Evolutionary conservation across 53 echinoderm and acorn worm species (phyloP), one percentile per base, ranked within the genome.

Genomic region (Paracentrotus lividus): DNA sequence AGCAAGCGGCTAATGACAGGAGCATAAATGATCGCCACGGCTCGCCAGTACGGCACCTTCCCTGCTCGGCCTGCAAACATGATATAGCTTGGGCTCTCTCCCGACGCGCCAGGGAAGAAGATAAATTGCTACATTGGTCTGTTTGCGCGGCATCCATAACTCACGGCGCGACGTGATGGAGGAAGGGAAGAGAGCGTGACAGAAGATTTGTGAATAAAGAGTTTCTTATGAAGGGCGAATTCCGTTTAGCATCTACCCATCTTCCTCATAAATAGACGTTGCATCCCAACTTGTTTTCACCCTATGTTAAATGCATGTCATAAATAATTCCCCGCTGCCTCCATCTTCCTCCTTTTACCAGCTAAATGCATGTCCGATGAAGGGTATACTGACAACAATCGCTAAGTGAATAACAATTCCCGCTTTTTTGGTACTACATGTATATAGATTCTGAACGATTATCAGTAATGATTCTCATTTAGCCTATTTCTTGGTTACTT

Each of bases 11-110:
- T 92, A 92, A 92, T 92, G 92, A 92, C 78, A 78, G 81, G 34
- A 27, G 92, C 92, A 92, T 92, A 92, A 92, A 92, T 92, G 92
- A 92, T 92, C 81, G 92, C 92, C 45, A 92, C 92, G 92, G 81
- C 92, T 92, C 92, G 92, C 92, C 92, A 78, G 57, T 38, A 78
- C 92, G 92, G 92, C 92, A 92, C 92, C 92, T 92, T 57, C 55
- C 78, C n/a, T 42, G 42, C 92, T 77, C 81, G 40, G 34, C 21
- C 92, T 42, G 92, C 81, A 81, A 92, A 92, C 92, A 92, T 78
- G 92, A 92, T 92, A 49, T 78, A 77, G 78, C 92, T 78, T 78
- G 81, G 58, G 42, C 92, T 92, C 42, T 92, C 81, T 34, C 5
- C 31, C 84, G 38, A 78, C 81, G 92, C 92, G 92, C 92, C 92